Conservation (phyloP, 2,797 vertebrate genomes). For the Pyrrhura leucotis region DNA sequence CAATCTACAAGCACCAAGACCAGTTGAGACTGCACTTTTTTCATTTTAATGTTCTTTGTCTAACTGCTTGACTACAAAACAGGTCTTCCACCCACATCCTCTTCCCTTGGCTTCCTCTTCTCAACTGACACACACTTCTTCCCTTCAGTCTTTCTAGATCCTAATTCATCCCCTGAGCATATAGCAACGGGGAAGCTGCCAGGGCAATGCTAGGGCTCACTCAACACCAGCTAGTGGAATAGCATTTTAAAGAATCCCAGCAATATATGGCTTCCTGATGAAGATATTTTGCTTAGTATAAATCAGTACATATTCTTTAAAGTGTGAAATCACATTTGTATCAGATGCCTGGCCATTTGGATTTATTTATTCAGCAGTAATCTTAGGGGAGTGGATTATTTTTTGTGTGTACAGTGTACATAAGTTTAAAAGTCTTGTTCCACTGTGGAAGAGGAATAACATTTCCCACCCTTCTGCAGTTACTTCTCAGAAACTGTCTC, state of each 20-base stretch:
- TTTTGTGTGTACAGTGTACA: neutral
- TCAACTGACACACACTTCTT: neutral
- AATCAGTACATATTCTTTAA: neutral
- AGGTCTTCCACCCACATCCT: neutral
- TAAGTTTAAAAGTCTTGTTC: neutral
- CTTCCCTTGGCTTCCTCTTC: neutral
- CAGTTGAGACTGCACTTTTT: neutral
- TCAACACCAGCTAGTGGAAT: neutral
- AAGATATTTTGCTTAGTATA: neutral
- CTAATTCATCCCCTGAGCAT: neutral
- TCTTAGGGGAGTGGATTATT: neutral
- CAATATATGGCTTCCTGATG: neutral
- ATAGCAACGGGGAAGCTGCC: neutral
- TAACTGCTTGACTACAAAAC: neutral
- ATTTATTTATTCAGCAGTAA: neutral
- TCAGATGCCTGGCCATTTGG: neutral
- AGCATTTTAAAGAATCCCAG: neutral
- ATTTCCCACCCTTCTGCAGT: neutral
- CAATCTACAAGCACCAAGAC: neutral
- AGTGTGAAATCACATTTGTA: neutral
- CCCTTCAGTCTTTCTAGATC: neutral
- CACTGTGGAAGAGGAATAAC: neutral
- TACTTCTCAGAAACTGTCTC: neutral
- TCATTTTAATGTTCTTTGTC: conserved; percentile 5
- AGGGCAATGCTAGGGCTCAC: neutral